These are phyloP conservation scores for Scleropages formosus DNA, from an alignment of 2,797 vertebrate genomes.

Conservation along the genomic window DNA sequence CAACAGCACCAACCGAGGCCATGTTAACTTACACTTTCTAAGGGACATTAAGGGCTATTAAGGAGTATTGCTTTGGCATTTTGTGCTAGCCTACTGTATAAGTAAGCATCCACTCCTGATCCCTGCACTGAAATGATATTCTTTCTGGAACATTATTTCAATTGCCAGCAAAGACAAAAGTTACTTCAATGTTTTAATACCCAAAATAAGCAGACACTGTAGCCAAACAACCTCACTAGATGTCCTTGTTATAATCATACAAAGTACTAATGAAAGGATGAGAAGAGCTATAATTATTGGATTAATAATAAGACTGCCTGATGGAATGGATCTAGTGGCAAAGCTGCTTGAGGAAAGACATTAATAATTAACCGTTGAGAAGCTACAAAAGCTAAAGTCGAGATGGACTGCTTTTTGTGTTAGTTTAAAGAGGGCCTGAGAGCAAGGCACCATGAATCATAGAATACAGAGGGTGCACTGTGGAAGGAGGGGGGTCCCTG, in stretches of 20 bases:
- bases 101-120: neutral
- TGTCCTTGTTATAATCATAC: slow-evolving; percentile 6
- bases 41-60: slow-evolving; percentile 8
- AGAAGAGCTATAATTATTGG: slow-evolving; percentile 7
- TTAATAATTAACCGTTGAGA: slow-evolving; percentile 19
- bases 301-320: slow-evolving; percentile 13
- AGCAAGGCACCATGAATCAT: neutral
- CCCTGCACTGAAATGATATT: slow-evolving; percentile 1
- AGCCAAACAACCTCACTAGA: neutral
- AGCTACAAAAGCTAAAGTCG: neutral
- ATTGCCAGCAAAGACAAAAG: neutral
- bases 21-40: neutral
- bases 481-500: neutral
- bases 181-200: neutral
- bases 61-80: neutral
- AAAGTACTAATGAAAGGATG: slow-evolving; percentile 13
- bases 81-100: neutral
- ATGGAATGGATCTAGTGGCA: neutral
- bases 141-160: neutral
- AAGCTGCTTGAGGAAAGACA: slow-evolving; percentile 6
- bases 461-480: neutral
- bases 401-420: slow-evolving; percentile 7
- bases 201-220: neutral
- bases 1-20: neutral
- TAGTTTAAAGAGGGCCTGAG: neutral